Conservation (phyloP, 2,113 vertebrate genomes). For the Panthera tigris region DNA sequence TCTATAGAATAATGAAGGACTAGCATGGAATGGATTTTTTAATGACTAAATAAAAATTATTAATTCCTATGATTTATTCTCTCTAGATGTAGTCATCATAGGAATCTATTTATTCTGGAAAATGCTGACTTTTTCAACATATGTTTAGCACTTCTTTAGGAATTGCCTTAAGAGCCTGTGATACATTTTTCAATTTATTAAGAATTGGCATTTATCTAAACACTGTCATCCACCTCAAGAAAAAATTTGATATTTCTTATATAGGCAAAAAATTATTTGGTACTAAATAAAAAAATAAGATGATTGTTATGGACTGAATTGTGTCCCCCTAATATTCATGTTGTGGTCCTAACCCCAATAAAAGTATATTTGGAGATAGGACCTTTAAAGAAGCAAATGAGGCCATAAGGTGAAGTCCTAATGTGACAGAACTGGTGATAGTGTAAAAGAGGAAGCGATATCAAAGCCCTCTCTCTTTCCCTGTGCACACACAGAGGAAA, state of each 20-base stretch:
- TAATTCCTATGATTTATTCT: not conserved
- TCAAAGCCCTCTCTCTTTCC: not conserved
- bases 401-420: not conserved
- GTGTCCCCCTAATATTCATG: not conserved
- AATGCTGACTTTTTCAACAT: conserved; percentile 18
- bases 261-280: not conserved
- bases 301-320: not conserved
- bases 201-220: not conserved
- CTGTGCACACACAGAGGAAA: not conserved
- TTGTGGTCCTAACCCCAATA: not conserved
- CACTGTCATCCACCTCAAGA: not conserved
- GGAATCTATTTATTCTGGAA: not conserved
- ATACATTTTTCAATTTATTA: not conserved
- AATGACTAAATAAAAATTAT: not conserved
- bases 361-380: not conserved
- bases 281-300: conserved; percentile 2
- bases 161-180: not conserved
- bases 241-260: not conserved
- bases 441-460: not conserved
- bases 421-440: not conserved
- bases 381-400: not conserved
- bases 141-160: not conserved
- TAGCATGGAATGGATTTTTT: not conserved
- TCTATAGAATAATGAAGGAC: not conserved
- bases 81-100: not conserved